Evolutionary conservation across 2,797 vertebrate species (phyloP).

Genomic region (Arrhamphus sclerolepis): DNA sequence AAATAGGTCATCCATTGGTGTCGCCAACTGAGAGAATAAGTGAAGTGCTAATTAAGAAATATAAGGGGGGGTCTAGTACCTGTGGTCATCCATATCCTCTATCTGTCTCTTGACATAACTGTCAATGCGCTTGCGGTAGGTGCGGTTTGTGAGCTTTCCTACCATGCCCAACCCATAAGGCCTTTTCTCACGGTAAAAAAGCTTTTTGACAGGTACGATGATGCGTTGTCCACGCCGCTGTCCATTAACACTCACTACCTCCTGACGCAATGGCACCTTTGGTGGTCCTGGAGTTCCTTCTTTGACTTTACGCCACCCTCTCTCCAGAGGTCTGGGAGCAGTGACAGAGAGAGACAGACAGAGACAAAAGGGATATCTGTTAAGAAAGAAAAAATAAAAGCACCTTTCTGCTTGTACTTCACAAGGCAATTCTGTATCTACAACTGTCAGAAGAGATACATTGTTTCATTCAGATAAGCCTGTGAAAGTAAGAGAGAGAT

Average conservation of each 20-base stretch:
- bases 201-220: slow-evolving; percentile 91
- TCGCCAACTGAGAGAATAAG: slow-evolving; percentile 1
- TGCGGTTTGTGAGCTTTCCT: slow-evolving; percentile 95
- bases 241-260: slow-evolving; percentile 91
- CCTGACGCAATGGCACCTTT: slow-evolving; percentile 93
- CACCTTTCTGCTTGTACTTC: neutral
- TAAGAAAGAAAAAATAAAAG: neutral
- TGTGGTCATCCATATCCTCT: slow-evolving; percentile 97
- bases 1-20: slow-evolving; percentile 19
- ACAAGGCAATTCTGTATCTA: neutral
- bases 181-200: slow-evolving; percentile 95
- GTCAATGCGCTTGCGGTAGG: slow-evolving; percentile 97
- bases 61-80: slow-evolving; percentile 70
- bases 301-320: slow-evolving; percentile 93
- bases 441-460: no score
- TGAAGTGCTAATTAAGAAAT: neutral
- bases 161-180: slow-evolving; percentile 98
- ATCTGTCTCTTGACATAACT: slow-evolving; percentile 97
- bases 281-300: slow-evolving; percentile 87
- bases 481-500: no score
- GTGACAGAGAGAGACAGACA: no score
- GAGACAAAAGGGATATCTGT: neutral
- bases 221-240: slow-evolving; percentile 95
- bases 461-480: no score
- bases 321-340: slow-evolving; percentile 86